These are phyloP conservation scores for Syrmaticus mikado DNA, from an alignment of 2,113 vertebrate species.

Conservation along the genomic window DNA sequence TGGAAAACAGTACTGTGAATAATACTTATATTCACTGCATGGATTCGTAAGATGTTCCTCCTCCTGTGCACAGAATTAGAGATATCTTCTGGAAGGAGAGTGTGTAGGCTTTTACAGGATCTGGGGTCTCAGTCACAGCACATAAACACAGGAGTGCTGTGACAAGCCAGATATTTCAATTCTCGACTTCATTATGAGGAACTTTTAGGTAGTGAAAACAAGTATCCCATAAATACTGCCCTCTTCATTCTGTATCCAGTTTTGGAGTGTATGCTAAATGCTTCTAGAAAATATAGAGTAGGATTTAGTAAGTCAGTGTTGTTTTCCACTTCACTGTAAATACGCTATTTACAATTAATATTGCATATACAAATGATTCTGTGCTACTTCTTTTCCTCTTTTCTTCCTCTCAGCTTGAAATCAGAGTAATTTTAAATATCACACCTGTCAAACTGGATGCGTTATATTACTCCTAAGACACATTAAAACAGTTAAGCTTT, in stretches of 20 bases:
- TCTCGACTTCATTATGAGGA: not conserved
- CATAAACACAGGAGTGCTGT: not conserved
- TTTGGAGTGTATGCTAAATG: not conserved
- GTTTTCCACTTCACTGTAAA: not conserved
- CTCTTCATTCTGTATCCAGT: rapidly evolving
- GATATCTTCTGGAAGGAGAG: rapidly evolving
- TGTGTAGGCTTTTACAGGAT: rapidly evolving
- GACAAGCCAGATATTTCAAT: not conserved
- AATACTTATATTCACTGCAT: not conserved
- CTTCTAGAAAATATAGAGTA: not conserved
- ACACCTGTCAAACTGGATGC: not conserved
- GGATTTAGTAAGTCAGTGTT: not conserved
- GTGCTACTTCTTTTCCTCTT: not conserved
- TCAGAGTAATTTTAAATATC: not conserved
- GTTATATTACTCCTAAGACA: not conserved
- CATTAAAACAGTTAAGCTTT: not conserved
- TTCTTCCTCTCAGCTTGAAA: not conserved
- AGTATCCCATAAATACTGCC: not conserved
- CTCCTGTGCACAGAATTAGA: not conserved
- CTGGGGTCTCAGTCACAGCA: not conserved
- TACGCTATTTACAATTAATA: not conserved
- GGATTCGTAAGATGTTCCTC: not conserved
- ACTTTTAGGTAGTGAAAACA: not conserved
- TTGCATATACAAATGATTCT: not conserved
- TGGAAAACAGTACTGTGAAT: not conserved